phyloP scores from a whole-genome alignment of 1,140 invertebrate species.

The Drosophila auraria region DNA sequence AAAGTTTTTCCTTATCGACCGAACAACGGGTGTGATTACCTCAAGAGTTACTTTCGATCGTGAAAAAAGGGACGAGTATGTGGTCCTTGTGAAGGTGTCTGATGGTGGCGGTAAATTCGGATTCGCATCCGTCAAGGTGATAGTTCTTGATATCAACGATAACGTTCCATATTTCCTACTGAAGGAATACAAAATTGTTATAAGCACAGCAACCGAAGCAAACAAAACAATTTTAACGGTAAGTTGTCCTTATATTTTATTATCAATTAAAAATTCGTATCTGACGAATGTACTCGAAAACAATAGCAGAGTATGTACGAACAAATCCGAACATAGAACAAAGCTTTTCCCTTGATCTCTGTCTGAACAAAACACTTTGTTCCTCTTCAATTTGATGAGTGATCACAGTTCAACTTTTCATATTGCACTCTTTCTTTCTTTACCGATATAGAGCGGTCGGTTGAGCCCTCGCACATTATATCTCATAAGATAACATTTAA shows the following conservation, averaged over 20 bases:
- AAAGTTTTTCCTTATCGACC: constrained; percentile 92
- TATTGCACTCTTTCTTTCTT: too few relatives aligned
- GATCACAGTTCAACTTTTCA: too few relatives aligned
- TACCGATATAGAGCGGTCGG: too few relatives aligned
- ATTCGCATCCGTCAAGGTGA: constrained; percentile 92
- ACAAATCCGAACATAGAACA: too few relatives aligned
- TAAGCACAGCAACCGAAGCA: constrained; percentile 88
- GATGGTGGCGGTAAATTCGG: constrained; percentile 93
- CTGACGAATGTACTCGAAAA: too few relatives aligned
- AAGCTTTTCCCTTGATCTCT: too few relatives aligned
- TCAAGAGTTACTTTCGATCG: constrained; percentile 92
- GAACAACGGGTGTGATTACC: constrained; percentile 91
- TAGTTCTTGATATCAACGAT: constrained; percentile 94
- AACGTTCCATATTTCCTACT: constrained; percentile 93
- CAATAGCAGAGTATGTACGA: too few relatives aligned
- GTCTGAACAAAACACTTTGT: too few relatives aligned
- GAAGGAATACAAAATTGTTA: constrained; percentile 92
- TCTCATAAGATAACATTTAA: too few relatives aligned
- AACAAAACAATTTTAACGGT: constrained; percentile 90
- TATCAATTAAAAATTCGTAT: not conserved
- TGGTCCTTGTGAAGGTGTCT: constrained; percentile 93
- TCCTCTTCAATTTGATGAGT: too few relatives aligned
- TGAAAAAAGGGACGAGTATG: constrained; percentile 90
- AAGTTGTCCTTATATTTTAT: constrained; percentile 36
- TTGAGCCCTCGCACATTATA: too few relatives aligned